Conservation (phyloP, 1,140 invertebrate genomes). For the Calosoma granatense region DNA sequence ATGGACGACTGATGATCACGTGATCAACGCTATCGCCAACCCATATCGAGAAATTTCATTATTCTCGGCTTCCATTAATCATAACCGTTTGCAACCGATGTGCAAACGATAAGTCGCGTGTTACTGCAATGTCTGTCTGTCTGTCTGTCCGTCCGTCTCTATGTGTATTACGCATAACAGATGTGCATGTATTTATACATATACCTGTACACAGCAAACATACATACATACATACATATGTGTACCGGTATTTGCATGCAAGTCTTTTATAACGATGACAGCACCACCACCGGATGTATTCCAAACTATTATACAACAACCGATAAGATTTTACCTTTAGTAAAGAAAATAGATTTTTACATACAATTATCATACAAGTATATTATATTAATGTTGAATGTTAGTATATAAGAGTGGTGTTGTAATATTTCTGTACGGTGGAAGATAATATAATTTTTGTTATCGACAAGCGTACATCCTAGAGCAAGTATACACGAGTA, state of each 20-base stretch:
- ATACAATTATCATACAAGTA: no score
- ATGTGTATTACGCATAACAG: background rate
- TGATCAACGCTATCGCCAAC: constrained; percentile 5
- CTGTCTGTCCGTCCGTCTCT: background rate
- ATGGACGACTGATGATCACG: background rate
- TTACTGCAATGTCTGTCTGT: background rate
- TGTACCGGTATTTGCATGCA: background rate
- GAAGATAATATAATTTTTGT: no score
- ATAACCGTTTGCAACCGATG: background rate
- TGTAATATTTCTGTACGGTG: no score
- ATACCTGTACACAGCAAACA: background rate
- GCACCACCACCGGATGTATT: no score
- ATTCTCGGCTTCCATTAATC: constrained; percentile 5
- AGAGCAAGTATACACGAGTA: no score
- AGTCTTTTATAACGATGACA: no score
- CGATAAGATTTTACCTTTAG: no score
- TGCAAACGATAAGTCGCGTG: background rate
- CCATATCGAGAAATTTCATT: constrained; percentile 9
- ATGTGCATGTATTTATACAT: background rate
- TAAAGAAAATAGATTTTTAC: no score
- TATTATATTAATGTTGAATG: no score
- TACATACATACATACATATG: constrained; percentile 1
- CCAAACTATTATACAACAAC: no score
- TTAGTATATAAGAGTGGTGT: no score
- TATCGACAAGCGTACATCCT: no score